These are phyloP conservation scores for Bujurquina vittata DNA, from an alignment of 2,113 vertebrate genomes.

Conservation along the genomic window DNA sequence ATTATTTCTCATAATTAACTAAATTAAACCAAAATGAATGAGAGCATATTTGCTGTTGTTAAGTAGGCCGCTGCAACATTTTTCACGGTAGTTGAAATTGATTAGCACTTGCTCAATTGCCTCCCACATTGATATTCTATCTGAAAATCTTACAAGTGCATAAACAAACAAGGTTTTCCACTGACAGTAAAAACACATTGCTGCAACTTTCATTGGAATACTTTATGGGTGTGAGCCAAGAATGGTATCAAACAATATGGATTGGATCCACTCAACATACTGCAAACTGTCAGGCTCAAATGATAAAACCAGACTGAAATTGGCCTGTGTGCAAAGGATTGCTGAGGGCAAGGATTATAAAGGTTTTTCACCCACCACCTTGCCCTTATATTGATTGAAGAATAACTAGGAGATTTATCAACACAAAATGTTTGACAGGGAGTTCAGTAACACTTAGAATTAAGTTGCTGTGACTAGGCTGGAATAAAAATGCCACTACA, in stretches of 20 bases:
- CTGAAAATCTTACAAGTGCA: conserved; percentile 45
- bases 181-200: conserved; percentile 60
- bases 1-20: conserved; percentile 20
- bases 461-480: conserved; percentile 67
- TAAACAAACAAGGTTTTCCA: conserved; percentile 62
- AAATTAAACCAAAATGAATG: conserved; percentile 19
- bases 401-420: conserved; percentile 80
- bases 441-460: conserved; percentile 75
- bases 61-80: conserved; percentile 27
- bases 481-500: conserved; percentile 61
- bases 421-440: conserved; percentile 77
- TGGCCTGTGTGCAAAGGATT: conserved; percentile 70
- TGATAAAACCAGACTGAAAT: conserved; percentile 77
- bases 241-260: conserved; percentile 69
- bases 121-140: conserved; percentile 62
- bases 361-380: conserved; percentile 75
- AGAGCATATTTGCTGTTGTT: conserved; percentile 38
- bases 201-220: conserved; percentile 68
- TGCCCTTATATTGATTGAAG: conserved; percentile 74
- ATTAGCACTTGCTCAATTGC: conserved; percentile 56
- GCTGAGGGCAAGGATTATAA: conserved; percentile 79
- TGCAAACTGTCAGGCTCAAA: conserved; percentile 75
- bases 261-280: conserved; percentile 68
- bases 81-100: conserved; percentile 57
- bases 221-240: conserved; percentile 67